Evolutionary conservation across 2,113 vertebrate genomes (phyloP).

Genomic region (Edolisoma coerulescens): DNA sequence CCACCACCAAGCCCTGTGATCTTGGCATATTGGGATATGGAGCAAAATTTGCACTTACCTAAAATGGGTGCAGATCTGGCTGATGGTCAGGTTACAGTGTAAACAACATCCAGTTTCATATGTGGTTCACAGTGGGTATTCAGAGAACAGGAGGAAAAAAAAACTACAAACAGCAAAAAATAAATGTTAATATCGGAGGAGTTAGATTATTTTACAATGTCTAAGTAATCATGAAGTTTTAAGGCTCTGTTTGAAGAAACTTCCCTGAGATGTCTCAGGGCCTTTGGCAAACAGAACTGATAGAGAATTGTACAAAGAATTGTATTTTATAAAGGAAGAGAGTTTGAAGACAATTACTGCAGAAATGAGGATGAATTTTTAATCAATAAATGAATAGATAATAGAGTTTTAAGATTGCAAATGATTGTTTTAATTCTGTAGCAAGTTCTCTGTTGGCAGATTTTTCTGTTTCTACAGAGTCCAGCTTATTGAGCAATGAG

Average conservation of each 20-base stretch:
- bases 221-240: background rate
- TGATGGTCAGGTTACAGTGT: background rate
- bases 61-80: background rate
- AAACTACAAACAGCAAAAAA: background rate
- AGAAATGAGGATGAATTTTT: background rate
- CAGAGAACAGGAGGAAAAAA: background rate
- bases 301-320: background rate
- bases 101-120: background rate
- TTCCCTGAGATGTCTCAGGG: background rate
- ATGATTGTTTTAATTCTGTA: background rate
- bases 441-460: background rate
- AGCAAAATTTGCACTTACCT: background rate
- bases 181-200: background rate
- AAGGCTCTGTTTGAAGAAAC: background rate
- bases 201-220: background rate
- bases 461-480: background rate
- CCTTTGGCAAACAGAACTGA: background rate
- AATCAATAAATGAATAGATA: background rate
- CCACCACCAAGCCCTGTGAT: background rate
- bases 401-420: background rate
- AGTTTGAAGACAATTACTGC: background rate
- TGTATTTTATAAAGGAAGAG: background rate
- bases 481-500: background rate
- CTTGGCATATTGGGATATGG: fast-evolving
- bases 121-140: background rate